Percentiles rank a stretch among this genome's conserved stretches.
Evolutionary conservation across 2,797 vertebrate species (phyloP).

Genomic region (Cirrhinus molitorella): DNA sequence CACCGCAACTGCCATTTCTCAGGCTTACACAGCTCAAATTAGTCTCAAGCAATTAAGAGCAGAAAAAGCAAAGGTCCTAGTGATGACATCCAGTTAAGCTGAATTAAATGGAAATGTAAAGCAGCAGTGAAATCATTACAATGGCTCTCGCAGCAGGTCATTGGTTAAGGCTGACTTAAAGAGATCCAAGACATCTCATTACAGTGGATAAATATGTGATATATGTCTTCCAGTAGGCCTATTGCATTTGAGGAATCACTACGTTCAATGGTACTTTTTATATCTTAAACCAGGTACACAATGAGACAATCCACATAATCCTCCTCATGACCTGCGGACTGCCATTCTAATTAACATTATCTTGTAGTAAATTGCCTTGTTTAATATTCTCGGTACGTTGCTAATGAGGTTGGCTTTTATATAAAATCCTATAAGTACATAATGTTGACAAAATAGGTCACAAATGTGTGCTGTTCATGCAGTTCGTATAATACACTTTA

Average conservation of each 20-base stretch:
- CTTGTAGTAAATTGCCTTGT: neutral
- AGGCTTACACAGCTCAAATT: slow-evolving; percentile 13
- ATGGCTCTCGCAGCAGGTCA: neutral
- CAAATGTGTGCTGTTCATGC: neutral
- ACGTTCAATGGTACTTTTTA: neutral
- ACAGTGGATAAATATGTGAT: neutral
- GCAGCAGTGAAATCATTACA: slow-evolving; percentile 2
- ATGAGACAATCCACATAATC: neutral
- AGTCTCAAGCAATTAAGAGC: neutral
- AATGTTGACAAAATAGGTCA: neutral
- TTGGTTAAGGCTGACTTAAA: slow-evolving; percentile 8
- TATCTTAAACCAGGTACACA: neutral
- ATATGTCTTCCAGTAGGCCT: neutral
- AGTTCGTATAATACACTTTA: neutral
- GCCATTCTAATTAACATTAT: neutral
- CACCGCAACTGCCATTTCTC: neutral
- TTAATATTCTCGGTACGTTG: neutral
- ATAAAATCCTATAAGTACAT: neutral
- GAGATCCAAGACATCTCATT: neutral
- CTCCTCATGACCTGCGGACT: neutral
- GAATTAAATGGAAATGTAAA: slow-evolving; percentile 3
- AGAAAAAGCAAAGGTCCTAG: neutral
- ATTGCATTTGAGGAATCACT: neutral
- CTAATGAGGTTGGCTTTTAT: slow-evolving; percentile 13
- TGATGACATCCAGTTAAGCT: slow-evolving; percentile 10